Percentiles rank a stretch among this genome's conserved stretches.
These are phyloP conservation scores for Periparus ater DNA, from an alignment of 2,797 vertebrate species.

Conservation along the genomic window DNA sequence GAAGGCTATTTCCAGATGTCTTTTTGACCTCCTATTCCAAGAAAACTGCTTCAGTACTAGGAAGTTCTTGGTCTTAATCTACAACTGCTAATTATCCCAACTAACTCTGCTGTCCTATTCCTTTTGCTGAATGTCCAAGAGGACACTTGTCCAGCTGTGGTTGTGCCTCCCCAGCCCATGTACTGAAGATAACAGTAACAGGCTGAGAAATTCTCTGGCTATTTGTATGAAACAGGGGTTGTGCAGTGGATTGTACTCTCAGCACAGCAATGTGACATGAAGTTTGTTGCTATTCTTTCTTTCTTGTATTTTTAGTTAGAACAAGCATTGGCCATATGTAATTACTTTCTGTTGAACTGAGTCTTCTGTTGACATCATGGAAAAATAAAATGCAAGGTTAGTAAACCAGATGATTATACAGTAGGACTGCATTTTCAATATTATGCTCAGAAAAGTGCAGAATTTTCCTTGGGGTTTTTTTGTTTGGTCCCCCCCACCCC, in stretches of 20 bases:
- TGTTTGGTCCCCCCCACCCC: no score
- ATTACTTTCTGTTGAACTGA: neutral
- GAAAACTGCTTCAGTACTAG: neutral
- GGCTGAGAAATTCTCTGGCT: neutral
- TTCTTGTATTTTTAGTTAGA: neutral
- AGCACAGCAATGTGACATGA: neutral
- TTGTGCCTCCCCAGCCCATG: rapidly evolving
- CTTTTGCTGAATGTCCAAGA: neutral
- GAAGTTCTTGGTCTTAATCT: neutral
- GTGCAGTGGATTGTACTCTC: neutral
- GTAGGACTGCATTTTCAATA: neutral
- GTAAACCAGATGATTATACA: neutral
- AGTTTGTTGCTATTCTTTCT: neutral
- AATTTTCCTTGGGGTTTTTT: neutral
- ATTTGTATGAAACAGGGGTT: neutral
- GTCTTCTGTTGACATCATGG: neutral
- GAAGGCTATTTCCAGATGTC: neutral
- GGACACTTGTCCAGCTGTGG: neutral
- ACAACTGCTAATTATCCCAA: neutral
- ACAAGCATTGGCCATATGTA: rapidly evolving
- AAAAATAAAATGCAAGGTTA: neutral
- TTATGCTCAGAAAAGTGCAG: neutral
- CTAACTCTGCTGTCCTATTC: neutral
- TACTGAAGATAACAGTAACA: no score
- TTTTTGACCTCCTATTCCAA: neutral